A percentile compares a stretch with the other conserved stretches of the same genome.
Conservation (phyloP, 2,113 vertebrate genomes). For the Orientallactaga bullata region DNA sequence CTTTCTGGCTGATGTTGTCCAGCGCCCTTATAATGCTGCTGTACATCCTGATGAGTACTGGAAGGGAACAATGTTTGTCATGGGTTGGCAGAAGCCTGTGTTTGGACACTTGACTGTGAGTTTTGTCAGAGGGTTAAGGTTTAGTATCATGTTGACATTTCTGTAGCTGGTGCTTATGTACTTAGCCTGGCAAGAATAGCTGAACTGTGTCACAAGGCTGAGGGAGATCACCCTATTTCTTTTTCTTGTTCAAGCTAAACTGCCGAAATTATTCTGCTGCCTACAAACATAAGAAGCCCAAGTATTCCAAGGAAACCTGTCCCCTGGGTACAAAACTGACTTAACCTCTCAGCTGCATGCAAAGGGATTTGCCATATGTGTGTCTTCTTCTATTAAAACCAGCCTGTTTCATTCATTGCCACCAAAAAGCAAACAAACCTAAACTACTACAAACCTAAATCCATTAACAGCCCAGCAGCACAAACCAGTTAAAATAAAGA, state of each 20-base stretch:
- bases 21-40: not conserved
- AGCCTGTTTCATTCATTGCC: not conserved
- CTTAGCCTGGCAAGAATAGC: not conserved
- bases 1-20: not conserved
- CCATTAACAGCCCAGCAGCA: slow-evolving; percentile 12
- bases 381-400: not conserved
- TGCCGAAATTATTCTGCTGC: not conserved
- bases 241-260: not conserved
- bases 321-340: slow-evolving; percentile 1
- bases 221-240: not conserved
- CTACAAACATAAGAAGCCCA: not conserved
- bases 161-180: slow-evolving; percentile 35
- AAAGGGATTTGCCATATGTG: not conserved
- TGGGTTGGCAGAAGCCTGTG: not conserved
- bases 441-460: not conserved
- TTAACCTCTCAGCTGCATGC: not conserved
- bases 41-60: not conserved
- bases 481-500: slow-evolving; percentile 5
- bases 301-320: not conserved
- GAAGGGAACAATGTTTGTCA: not conserved
- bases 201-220: not conserved
- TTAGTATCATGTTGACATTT: slow-evolving; percentile 37
- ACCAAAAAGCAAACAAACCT: slow-evolving; percentile 14
- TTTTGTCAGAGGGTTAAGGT: slow-evolving; percentile 33
- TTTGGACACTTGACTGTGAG: slow-evolving; percentile 29